Conservation (phyloP, 23 tunicate genomes). For the Ciona savignyi region DNA sequence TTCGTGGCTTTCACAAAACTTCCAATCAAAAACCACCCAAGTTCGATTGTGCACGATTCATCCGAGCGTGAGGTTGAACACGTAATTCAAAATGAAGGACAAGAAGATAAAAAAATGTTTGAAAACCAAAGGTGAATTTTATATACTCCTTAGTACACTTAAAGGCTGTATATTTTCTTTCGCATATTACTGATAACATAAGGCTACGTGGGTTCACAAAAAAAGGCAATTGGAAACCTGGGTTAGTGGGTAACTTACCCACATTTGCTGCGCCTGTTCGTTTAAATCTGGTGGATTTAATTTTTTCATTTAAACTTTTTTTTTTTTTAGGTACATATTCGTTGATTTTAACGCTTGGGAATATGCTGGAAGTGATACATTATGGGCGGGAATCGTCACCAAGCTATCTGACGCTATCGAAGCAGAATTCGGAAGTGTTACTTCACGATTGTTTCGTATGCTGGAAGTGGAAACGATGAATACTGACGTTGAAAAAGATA, state of each 20-base stretch:
- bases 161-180: too few relatives aligned
- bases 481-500: neutral
- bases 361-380: conserved; percentile 49
- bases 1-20: conserved; percentile 47
- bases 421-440: conserved; percentile 44
- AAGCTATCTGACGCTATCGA: conserved; percentile 47
- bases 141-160: too few relatives aligned
- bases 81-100: too few relatives aligned
- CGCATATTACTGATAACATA: too few relatives aligned
- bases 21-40: conserved; percentile 1
- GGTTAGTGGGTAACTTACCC: too few relatives aligned
- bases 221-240: too few relatives aligned
- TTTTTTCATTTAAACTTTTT: too few relatives aligned
- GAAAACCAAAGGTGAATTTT: too few relatives aligned
- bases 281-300: too few relatives aligned
- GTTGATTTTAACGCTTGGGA: conserved; percentile 75
- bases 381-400: conserved; percentile 77
- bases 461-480: conserved; percentile 19
- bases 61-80: neutral
- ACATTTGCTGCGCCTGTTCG: too few relatives aligned
- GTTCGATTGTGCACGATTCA: neutral
- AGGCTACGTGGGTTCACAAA: too few relatives aligned
- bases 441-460: conserved; percentile 38
- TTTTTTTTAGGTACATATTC: conserved; percentile 38
- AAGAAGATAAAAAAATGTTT: too few relatives aligned